Evolutionary conservation across 2,113 vertebrate species (phyloP).

Genomic region (Jaculus jaculus): DNA sequence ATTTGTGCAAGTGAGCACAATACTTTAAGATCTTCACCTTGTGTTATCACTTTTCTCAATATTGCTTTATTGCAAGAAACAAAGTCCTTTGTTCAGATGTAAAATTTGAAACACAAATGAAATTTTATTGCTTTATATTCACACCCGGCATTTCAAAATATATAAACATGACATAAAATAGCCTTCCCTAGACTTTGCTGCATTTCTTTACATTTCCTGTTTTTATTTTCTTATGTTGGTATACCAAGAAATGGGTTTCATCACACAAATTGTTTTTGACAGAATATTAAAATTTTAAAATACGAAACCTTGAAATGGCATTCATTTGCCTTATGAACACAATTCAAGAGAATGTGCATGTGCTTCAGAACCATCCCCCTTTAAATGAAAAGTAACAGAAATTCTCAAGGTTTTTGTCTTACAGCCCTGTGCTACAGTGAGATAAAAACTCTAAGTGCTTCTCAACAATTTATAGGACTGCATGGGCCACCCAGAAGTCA

Average conservation of each 20-base stretch:
- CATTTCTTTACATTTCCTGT: background rate
- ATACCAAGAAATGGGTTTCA: background rate
- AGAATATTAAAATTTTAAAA: background rate
- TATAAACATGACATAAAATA: background rate
- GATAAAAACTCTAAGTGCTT: background rate
- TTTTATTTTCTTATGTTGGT: background rate
- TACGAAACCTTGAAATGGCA: background rate
- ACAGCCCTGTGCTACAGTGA: background rate
- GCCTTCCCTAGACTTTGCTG: background rate
- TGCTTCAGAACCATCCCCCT: background rate
- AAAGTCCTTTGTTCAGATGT: conserved; percentile 28
- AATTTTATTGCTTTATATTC: conserved; percentile 23
- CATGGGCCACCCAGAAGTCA: background rate
- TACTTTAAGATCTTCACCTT: background rate
- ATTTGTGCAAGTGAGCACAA: background rate
- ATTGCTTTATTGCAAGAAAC: conserved; percentile 6
- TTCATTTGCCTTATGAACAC: background rate
- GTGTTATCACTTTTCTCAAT: background rate
- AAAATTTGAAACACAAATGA: background rate
- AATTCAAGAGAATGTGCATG: background rate
- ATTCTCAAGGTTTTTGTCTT: background rate
- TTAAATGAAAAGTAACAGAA: background rate
- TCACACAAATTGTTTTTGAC: background rate
- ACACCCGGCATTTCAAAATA: background rate
- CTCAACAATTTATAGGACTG: background rate